These are phyloP conservation scores for Antrozous pallidus DNA, from an alignment of 2,797 vertebrate genomes.

Conservation along the genomic window DNA sequence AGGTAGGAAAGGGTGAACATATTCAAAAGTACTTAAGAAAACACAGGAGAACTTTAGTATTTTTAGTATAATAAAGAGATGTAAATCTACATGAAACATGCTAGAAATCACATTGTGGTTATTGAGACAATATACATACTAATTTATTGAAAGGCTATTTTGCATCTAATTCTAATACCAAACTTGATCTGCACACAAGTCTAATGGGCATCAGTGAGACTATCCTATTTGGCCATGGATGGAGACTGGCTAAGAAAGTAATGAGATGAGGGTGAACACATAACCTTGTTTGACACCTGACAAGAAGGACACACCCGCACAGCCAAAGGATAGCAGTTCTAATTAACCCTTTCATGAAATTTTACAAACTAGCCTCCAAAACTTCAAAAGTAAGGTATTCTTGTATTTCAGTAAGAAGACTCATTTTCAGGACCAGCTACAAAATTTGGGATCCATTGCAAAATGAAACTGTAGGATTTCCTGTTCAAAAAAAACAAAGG, in stretches of 20 bases:
- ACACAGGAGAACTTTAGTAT: not conserved
- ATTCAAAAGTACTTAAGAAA: constrained; percentile 51
- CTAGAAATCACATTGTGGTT: constrained; percentile 49
- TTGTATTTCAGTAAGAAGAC: not conserved
- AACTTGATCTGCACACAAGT: not conserved
- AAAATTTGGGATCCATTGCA: not conserved
- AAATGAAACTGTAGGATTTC: not conserved
- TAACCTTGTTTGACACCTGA: not conserved
- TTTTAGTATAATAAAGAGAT: constrained; percentile 40
- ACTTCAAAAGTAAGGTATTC: constrained; percentile 5
- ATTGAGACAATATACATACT: constrained; percentile 11
- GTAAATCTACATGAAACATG: constrained; percentile 43
- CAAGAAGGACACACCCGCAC: not conserved
- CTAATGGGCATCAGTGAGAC: constrained; percentile 8
- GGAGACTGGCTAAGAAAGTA: constrained; percentile 26
- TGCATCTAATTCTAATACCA: constrained; percentile 41
- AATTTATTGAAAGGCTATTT: constrained; percentile 48
- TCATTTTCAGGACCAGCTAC: not conserved
- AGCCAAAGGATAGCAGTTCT: not conserved
- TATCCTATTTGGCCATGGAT: not conserved
- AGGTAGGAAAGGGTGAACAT: not conserved
- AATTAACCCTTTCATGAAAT: constrained; percentile 32
- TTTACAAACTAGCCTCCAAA: constrained; percentile 19
- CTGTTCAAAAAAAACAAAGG: not conserved
- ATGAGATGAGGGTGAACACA: not conserved